Conservation (phyloP, 1,140 invertebrate species). For the Hydropsyche tenuis region DNA sequence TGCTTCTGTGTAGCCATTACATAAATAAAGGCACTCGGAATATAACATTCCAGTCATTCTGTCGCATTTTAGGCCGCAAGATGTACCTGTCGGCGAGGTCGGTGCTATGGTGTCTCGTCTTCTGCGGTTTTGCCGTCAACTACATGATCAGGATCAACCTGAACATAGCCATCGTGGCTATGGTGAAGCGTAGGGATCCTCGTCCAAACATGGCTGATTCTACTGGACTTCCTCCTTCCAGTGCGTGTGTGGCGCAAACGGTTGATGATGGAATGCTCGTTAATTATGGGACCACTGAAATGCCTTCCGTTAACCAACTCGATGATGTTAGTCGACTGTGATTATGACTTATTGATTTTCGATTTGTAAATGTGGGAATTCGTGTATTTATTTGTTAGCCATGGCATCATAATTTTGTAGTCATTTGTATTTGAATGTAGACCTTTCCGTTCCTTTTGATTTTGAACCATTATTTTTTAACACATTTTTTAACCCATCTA, state of each 20-base stretch:
- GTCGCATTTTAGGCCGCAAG: background rate
- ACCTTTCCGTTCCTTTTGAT: no score
- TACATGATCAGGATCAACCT: slow-evolving; percentile 85
- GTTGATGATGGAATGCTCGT: background rate
- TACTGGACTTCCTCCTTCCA: slow-evolving; percentile 1
- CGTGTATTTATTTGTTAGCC: no score
- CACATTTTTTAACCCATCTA: no score
- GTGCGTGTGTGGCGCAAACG: background rate
- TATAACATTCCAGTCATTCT: no score
- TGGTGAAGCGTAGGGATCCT: slow-evolving; percentile 65
- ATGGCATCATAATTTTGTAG: no score
- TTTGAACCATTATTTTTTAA: no score
- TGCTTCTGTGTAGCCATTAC: no score
- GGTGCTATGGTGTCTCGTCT: slow-evolving; percentile 71
- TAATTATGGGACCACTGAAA: background rate
- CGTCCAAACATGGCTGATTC: background rate
- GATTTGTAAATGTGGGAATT: no score
- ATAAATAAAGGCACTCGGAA: no score
- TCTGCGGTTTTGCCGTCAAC: slow-evolving; percentile 77
- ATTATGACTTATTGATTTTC: no score
- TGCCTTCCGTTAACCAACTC: background rate
- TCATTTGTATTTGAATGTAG: no score
- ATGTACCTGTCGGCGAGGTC: slow-evolving; percentile 50
- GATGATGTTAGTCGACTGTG: slow-evolving; percentile 1
- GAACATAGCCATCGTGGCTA: slow-evolving; percentile 86